phyloP scores from a whole-genome alignment of 1,140 invertebrate genomes.

The Drosophila pseudoananassae region DNA sequence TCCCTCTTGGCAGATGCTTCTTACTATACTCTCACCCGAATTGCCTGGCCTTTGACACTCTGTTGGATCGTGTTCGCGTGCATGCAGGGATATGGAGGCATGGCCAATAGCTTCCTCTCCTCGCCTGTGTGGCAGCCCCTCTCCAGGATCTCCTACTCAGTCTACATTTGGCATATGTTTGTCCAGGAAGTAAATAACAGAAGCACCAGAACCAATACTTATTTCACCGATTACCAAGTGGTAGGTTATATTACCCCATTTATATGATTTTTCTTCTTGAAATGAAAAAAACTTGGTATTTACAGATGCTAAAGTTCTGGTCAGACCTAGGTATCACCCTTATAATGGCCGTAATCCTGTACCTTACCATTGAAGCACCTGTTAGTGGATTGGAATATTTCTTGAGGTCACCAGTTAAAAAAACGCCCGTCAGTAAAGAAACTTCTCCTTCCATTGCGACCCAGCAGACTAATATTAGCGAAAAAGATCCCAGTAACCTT shows the following conservation, averaged over 20 bases:
- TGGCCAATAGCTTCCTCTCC: slow-evolving; percentile 84
- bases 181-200: slow-evolving; percentile 35
- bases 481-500: background rate
- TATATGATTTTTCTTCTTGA: background rate
- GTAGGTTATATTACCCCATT: slow-evolving; percentile 1
- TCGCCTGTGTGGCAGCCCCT: slow-evolving; percentile 84
- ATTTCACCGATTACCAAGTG: slow-evolving; percentile 47
- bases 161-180: slow-evolving; percentile 84
- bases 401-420: background rate
- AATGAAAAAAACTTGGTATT: background rate
- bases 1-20: slow-evolving; percentile 84
- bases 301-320: slow-evolving; percentile 46
- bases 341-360: slow-evolving; percentile 11
- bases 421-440: background rate
- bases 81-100: slow-evolving; percentile 87
- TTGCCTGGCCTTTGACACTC: slow-evolving; percentile 86
- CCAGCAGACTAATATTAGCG: background rate
- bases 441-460: background rate
- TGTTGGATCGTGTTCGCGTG: slow-evolving; percentile 89
- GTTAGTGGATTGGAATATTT: slow-evolving; percentile 27
- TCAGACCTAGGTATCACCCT: slow-evolving; percentile 28
- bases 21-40: slow-evolving; percentile 87
- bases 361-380: slow-evolving; percentile 45
- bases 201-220: slow-evolving; percentile 22
- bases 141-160: slow-evolving; percentile 84